phyloP scores from a whole-genome alignment of 2,888 invertebrate genomes.

The Nymphalis c-album region DNA sequence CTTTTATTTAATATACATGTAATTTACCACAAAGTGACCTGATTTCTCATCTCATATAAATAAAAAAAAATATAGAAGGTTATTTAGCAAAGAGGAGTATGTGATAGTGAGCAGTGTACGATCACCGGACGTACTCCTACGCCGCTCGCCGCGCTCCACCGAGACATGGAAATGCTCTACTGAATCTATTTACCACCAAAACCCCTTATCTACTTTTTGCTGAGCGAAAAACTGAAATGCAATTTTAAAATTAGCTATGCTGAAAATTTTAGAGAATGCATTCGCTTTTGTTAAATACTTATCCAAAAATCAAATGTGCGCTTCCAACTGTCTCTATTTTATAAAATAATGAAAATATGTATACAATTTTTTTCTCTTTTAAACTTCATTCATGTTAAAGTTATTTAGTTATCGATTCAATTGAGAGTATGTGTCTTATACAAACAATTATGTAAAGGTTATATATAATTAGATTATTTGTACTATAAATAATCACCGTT shows the following conservation, averaged over 20 bases:
- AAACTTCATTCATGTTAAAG: no score
- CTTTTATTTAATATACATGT: no score
- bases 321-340: constrained; percentile 11
- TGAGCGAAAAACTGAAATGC: constrained; percentile 47
- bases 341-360: constrained; percentile 15
- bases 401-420: no score
- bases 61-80: not conserved
- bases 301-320: constrained; percentile 12
- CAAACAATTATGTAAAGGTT: no score
- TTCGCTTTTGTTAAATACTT: constrained; percentile 25
- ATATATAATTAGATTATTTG: no score
- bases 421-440: no score
- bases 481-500: no score
- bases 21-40: no score
- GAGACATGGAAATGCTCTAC: constrained; percentile 75
- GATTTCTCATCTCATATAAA: not conserved
- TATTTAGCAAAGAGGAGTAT: not conserved
- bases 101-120: constrained; percentile 28
- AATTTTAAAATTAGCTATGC: constrained; percentile 48
- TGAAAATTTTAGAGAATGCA: constrained; percentile 34
- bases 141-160: constrained; percentile 47
- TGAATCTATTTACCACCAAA: constrained; percentile 68
- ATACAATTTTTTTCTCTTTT: not conserved
- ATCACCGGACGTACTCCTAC: constrained; percentile 34
- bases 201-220: constrained; percentile 61